Evolutionary conservation across 2,888 invertebrate species (phyloP).

Genomic region (Synanthedon andrenaeformis): DNA sequence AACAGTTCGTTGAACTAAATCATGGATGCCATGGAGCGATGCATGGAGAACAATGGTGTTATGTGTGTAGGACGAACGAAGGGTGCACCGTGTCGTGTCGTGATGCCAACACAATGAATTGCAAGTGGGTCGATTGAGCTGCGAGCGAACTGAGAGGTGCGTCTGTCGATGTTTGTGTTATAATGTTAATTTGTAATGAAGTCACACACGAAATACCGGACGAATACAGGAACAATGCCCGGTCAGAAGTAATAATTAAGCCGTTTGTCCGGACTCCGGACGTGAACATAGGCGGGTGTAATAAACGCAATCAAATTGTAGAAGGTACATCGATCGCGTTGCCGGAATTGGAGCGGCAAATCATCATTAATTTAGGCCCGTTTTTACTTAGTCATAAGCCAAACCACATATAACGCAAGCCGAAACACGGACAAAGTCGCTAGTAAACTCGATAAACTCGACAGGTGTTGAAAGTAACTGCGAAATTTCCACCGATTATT

Average conservation of each 20-base stretch:
- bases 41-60: too few species aligned
- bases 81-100: slow-evolving; percentile 13
- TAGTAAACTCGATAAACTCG: background rate
- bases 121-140: slow-evolving; percentile 29
- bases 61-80: slow-evolving; percentile 1
- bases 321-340: slow-evolving; percentile 2
- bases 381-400: background rate
- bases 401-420: background rate
- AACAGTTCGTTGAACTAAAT: too few species aligned
- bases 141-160: slow-evolving; percentile 37
- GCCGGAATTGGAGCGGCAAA: slow-evolving; percentile 1
- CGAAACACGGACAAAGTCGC: background rate
- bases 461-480: background rate
- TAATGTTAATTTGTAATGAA: slow-evolving; percentile 17
- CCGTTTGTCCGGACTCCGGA: slow-evolving; percentile 7
- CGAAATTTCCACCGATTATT: background rate
- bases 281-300: background rate
- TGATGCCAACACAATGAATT: slow-evolving; percentile 30
- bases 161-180: slow-evolving; percentile 17
- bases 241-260: slow-evolving; percentile 26
- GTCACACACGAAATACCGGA: slow-evolving; percentile 21
- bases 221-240: slow-evolving; percentile 47
- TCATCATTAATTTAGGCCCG: slow-evolving; percentile 3
- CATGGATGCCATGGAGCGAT: too few species aligned
- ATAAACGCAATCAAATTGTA: background rate